Conservation (phyloP, 2,797 vertebrate species). For the Choloepus didactylus region DNA sequence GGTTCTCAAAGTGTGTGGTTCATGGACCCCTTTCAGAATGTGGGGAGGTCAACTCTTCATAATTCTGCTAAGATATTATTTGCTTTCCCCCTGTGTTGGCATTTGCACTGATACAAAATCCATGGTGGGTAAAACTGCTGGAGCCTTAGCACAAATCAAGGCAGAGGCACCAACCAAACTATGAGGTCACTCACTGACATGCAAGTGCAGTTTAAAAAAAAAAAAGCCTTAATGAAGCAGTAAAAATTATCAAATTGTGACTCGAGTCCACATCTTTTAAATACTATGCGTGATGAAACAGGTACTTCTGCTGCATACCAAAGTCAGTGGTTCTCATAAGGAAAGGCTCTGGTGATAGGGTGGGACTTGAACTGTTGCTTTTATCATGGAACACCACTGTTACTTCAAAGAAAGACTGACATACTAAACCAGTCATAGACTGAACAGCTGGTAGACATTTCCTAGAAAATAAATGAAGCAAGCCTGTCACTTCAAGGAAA, state of each 20-base stretch:
- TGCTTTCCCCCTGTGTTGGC: not conserved
- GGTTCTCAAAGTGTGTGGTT: not conserved
- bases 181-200: not conserved
- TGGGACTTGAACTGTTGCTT: accelerated
- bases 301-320: not conserved
- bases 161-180: not conserved
- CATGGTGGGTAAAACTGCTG: not conserved
- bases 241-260: not conserved
- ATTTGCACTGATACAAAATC: not conserved
- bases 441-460: not conserved
- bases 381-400: not conserved
- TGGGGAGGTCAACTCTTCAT: not conserved
- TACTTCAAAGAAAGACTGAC: not conserved
- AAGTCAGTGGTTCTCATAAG: not conserved
- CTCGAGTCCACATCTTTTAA: not conserved
- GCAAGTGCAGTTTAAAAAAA: not conserved
- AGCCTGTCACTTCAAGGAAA: not conserved
- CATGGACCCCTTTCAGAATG: not conserved
- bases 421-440: not conserved
- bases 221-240: not conserved
- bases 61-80: not conserved
- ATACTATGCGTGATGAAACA: not conserved
- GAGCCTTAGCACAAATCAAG: not conserved
- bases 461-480: not conserved
- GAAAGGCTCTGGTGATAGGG: not conserved